Percentiles rank a stretch among this genome's conserved stretches.
These are phyloP conservation scores for Fistularia commersonii DNA, from an alignment of 2,797 vertebrate species.

Conservation along the genomic window DNA sequence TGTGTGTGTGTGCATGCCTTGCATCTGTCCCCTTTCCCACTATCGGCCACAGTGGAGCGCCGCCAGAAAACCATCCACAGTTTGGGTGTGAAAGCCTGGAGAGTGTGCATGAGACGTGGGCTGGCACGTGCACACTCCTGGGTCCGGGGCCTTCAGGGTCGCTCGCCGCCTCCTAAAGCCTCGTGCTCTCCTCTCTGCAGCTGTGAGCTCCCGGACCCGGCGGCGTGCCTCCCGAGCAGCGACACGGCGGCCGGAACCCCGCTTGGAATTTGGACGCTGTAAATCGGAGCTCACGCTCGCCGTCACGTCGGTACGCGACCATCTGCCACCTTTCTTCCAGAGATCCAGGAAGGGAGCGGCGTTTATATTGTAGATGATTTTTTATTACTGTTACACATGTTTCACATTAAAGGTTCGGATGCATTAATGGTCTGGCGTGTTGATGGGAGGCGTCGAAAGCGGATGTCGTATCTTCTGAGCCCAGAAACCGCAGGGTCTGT, in stretches of 20 bases:
- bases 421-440: too few species aligned
- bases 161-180: background rate
- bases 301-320: slow-evolving; percentile 59
- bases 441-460: too few species aligned
- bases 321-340: slow-evolving; percentile 50
- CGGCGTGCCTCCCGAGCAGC: background rate
- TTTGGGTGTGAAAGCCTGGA: too few species aligned
- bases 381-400: slow-evolving; percentile 19
- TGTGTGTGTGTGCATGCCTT: too few species aligned
- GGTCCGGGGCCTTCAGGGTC: too few species aligned
- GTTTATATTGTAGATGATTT: slow-evolving; percentile 71
- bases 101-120: too few species aligned
- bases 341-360: slow-evolving; percentile 44
- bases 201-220: slow-evolving; percentile 43
- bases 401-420: background rate
- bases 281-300: slow-evolving; percentile 40
- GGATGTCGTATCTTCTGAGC: too few species aligned
- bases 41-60: too few species aligned
- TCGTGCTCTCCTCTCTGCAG: slow-evolving; percentile 37
- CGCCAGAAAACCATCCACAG: too few species aligned
- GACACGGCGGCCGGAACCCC: background rate
- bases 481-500: too few species aligned
- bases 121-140: too few species aligned
- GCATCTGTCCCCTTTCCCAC: too few species aligned
- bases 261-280: slow-evolving; percentile 21